These are phyloP conservation scores for Antheraea yamamai DNA, from an alignment of 2,888 invertebrate genomes.

Conservation along the genomic window DNA sequence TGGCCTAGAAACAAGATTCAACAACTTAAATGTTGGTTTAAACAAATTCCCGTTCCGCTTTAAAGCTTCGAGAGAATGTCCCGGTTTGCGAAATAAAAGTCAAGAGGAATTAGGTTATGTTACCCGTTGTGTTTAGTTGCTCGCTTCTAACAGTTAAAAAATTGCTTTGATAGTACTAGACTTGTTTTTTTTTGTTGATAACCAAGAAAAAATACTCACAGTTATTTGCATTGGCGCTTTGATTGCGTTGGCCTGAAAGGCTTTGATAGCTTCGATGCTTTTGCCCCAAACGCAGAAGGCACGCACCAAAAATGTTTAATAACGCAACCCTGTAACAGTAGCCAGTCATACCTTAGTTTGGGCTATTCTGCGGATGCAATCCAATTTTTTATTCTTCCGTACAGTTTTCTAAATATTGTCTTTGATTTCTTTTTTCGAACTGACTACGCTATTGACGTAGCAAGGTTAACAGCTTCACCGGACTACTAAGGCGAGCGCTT, in stretches of 20 bases:
- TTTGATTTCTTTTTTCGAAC: no score
- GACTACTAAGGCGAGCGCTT: no score
- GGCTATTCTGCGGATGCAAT: no score
- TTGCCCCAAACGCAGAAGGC: no score
- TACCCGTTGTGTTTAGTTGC: constrained; percentile 19
- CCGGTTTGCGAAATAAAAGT: constrained; percentile 29
- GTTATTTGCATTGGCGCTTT: not conserved
- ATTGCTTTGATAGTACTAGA: not conserved
- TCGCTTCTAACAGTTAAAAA: not conserved
- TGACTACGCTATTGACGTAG: no score
- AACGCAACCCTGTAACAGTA: no score
- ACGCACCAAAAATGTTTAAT: no score
- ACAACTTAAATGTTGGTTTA: constrained; percentile 36
- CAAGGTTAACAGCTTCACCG: no score
- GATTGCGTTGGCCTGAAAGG: not conserved
- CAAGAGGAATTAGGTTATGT: constrained; percentile 27
- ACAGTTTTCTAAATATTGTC: no score
- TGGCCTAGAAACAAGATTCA: constrained; percentile 23
- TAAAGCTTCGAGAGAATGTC: constrained; percentile 30
- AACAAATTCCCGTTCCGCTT: constrained; percentile 22
- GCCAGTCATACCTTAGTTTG: no score
- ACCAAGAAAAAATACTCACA: not conserved
- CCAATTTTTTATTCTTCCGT: no score
- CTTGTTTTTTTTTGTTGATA: not conserved
- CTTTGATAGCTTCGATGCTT: no score